Base-by-base conservation (phyloP, 1,140 invertebrate species). In the Dreissena polymorpha region DNA sequence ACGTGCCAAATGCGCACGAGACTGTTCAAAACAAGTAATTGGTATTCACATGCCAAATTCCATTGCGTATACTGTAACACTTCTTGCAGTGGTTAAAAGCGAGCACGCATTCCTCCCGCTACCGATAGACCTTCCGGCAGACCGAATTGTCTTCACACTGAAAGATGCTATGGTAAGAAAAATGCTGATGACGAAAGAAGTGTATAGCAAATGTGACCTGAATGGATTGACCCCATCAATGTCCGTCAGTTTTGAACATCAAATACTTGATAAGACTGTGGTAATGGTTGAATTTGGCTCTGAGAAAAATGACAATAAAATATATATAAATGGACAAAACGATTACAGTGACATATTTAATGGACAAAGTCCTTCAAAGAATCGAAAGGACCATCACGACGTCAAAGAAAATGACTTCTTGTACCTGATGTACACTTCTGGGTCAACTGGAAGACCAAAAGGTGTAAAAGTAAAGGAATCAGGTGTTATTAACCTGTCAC, bases 371-470 rank as follows among this genome's bases (percentile, higher is more conserved):
- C 39, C 39, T 39, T 29, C 57, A 65, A 27, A 72, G 14, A 51
- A 0, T 55, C 49, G 16, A 14, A 10, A 18, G 53, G 13, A 71
- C 57, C 0, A 16, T 13, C 60, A 21, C 23, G 14, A 27, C n/a
- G 10, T 68, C 23, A 29, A 63, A n/a, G 80, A 86, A n/a, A 23
- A 60, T 60, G 84, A 89, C 70, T 74, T 81, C 50, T 82, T 81
- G 29, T 89, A 89, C 64, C 65, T 88, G 0, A 89, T 89, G 79
- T 89, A 89, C 18, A 89, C 88, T 29, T 89, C 88, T 16, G 88
- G 88, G 2, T 89, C 88, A 13, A 89, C 88, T 13, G 88, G 88
- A 25, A 79, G 82, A 71, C 88, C 87, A 49, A 89, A 89, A 69
- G 87, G 88, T 23, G 88, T 89, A 7, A 79, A 83, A 68, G 85